phyloP scores from a whole-genome alignment of 2,113 vertebrate genomes.

The Terrapene triunguis region DNA sequence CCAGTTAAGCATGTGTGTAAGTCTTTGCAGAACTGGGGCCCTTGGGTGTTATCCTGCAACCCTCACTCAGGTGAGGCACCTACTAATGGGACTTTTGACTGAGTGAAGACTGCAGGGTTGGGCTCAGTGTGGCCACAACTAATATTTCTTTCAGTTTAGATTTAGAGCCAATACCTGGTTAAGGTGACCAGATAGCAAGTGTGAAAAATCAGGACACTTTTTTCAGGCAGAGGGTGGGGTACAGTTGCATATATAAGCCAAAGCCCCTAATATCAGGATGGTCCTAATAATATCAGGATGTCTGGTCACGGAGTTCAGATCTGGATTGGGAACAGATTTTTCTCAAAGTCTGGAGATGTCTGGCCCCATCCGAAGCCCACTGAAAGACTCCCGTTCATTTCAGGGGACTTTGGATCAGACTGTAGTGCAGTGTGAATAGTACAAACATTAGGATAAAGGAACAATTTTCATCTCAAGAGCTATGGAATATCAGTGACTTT shows the following conservation, averaged over 20 bases:
- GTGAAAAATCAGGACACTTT: no score
- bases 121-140: background rate
- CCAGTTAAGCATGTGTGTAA: accelerated
- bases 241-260: no score
- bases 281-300: no score
- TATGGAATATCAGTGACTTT: background rate
- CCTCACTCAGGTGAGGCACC: accelerated
- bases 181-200: no score
- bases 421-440: background rate
- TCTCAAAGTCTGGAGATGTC: background rate
- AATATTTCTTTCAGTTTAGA: background rate
- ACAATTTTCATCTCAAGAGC: accelerated
- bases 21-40: background rate
- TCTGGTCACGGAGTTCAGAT: background rate
- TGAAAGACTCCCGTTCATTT: background rate
- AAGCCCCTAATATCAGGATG: no score
- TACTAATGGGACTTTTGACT: background rate
- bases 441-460: background rate
- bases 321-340: background rate
- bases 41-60: background rate
- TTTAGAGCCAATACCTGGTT: background rate
- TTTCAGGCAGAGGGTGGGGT: no score
- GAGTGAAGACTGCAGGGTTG: background rate
- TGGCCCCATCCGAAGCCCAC: background rate
- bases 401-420: background rate